Evolutionary conservation across 2,113 vertebrate genomes (phyloP).

Genomic region (Tiliqua scincoides): DNA sequence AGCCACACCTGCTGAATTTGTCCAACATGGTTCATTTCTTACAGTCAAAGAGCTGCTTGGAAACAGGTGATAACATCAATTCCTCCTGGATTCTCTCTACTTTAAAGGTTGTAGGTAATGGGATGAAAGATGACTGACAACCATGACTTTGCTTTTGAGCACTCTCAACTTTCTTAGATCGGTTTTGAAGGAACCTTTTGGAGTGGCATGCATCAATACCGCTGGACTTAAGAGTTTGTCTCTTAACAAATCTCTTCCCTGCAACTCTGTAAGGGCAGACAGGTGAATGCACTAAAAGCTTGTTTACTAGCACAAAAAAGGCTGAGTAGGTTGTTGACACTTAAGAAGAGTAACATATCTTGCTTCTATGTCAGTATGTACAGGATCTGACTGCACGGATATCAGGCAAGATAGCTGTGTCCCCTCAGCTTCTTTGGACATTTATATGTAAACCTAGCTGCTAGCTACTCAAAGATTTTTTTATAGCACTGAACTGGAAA

Average conservation of each 20-base stretch:
- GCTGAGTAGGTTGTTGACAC: not conserved
- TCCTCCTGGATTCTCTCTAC: not conserved
- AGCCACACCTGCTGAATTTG: not conserved
- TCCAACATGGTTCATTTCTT: not conserved
- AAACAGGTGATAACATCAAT: not conserved
- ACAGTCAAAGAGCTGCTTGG: not conserved
- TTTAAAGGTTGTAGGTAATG: not conserved
- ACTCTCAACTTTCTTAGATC: not conserved
- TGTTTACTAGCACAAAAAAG: not conserved
- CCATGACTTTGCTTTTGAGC: not conserved
- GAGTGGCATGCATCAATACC: too few species aligned
- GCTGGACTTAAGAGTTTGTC: not conserved
- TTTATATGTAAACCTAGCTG: not conserved
- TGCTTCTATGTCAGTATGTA: too few species aligned
- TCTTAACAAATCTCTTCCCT: not conserved
- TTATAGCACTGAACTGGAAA: not conserved
- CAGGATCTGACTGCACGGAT: too few species aligned
- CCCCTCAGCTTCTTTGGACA: too few species aligned
- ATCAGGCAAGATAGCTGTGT: too few species aligned
- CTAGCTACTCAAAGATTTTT: not conserved
- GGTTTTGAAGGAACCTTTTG: not conserved
- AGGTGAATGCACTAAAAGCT: too few species aligned
- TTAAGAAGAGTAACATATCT: not conserved
- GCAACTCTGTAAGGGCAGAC: not conserved
- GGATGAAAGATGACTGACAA: not conserved